Evolutionary conservation across 1,140 invertebrate species (phyloP).

Genomic region (Xylocopa sonorina): DNA sequence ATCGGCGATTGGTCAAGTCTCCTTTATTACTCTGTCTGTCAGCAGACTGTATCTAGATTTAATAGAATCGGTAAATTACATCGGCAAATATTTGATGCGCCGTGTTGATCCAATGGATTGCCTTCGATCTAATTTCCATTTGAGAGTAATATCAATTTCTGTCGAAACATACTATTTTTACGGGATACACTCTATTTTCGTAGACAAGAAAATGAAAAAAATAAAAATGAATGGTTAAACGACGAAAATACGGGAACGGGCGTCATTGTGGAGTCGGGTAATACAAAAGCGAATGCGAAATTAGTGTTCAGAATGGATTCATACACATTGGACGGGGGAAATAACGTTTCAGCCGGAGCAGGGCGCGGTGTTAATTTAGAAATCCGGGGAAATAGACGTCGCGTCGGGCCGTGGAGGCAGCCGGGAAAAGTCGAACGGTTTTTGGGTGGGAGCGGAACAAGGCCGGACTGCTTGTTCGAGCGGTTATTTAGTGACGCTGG

Average conservation of each 20-base stretch:
- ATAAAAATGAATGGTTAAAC: neutral
- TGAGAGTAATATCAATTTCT: no score
- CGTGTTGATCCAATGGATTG: no score
- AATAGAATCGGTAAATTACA: no score
- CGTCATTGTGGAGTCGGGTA: neutral
- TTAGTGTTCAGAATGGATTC: constrained; percentile 35
- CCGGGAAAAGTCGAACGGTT: constrained; percentile 57
- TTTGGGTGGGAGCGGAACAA: constrained; percentile 52
- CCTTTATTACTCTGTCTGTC: no score
- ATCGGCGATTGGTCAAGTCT: no score
- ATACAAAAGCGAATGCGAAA: constrained; percentile 5
- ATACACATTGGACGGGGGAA: constrained; percentile 3
- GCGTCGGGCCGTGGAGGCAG: neutral
- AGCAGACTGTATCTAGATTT: no score
- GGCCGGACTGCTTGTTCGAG: constrained; percentile 52
- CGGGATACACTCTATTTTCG: no score
- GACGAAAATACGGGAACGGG: neutral
- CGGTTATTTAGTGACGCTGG: constrained; percentile 68
- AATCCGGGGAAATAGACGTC: constrained; percentile 34
- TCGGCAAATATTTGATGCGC: no score
- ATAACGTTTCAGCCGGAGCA: constrained; percentile 4
- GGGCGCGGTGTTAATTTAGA: constrained; percentile 35
- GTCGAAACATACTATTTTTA: no score
- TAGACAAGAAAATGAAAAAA: neutral
- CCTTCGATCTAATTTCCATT: neutral